phyloP scores from a whole-genome alignment of 2,797 vertebrate genomes.

The Hydrophis major region DNA sequence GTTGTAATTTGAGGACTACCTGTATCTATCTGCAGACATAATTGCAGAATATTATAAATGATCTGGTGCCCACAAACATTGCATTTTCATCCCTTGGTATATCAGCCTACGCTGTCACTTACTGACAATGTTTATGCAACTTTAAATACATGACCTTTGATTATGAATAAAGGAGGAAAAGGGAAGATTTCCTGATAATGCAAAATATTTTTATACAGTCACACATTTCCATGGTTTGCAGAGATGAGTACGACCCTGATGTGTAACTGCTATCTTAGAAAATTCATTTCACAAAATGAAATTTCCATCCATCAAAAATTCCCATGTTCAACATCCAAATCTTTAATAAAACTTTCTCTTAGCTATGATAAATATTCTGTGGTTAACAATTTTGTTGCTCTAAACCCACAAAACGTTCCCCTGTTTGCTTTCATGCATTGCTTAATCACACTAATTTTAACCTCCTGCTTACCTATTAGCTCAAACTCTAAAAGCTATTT shows the following conservation, averaged over 20 bases:
- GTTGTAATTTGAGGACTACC: not conserved
- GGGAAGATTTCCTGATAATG: not conserved
- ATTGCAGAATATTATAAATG: not conserved
- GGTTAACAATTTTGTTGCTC: constrained; percentile 29
- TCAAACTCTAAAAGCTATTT: not conserved
- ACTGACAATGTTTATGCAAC: not conserved
- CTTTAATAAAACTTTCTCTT: not conserved
- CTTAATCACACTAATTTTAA: not conserved
- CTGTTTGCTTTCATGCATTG: not conserved
- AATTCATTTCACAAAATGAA: not conserved
- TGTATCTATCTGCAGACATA: not conserved
- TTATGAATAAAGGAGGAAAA: not conserved
- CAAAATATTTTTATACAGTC: not conserved
- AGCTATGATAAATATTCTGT: constrained; percentile 5
- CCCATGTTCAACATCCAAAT: not conserved
- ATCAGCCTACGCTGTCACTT: not conserved
- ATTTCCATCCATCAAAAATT: not conserved
- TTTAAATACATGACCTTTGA: not conserved
- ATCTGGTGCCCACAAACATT: not conserved
- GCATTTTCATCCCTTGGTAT: not conserved
- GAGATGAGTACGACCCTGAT: not conserved
- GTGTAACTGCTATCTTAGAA: not conserved
- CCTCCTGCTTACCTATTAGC: not conserved
- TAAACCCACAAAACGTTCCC: constrained; percentile 17
- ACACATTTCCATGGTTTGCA: not conserved